Conservation (phyloP, 2,797 vertebrate species). For the Tragelaphus eurycerus region DNA sequence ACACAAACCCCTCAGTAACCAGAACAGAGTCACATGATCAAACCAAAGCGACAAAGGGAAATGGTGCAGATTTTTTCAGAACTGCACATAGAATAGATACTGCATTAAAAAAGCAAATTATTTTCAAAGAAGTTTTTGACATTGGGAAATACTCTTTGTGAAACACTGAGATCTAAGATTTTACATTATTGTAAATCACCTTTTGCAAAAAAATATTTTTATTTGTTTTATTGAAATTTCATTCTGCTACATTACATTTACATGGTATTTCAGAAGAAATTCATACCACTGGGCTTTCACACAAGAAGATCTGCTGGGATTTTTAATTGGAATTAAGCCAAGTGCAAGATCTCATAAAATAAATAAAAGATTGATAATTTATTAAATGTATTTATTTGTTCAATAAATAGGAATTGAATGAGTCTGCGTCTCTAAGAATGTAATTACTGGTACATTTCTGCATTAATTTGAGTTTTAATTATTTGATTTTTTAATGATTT, state of each 20-base stretch:
- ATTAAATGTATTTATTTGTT: neutral
- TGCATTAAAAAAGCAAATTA: neutral
- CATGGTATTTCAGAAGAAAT: neutral
- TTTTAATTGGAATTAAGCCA: neutral
- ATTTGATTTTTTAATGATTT: constrained; percentile 13
- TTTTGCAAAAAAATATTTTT: neutral
- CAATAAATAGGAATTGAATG: neutral
- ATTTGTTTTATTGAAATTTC: neutral
- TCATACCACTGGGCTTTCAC: neutral
- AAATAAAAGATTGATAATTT: neutral
- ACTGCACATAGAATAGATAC: too few species aligned
- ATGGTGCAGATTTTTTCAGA: neutral
- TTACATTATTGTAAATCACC: neutral
- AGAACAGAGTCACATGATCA: neutral
- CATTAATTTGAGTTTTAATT: neutral
- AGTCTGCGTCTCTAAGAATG: neutral
- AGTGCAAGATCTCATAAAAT: neutral
- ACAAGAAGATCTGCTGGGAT: neutral
- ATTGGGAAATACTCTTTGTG: neutral
- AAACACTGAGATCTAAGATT: neutral
- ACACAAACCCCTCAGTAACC: too few species aligned
- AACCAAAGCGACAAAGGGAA: neutral
- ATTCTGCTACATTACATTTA: neutral
- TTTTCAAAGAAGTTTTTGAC: neutral
- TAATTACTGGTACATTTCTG: neutral